Evolutionary conservation across 1,140 invertebrate species (phyloP), one percentile per base, ranked within the genome.

Genomic region (Akabosia matsudoensis): DNA sequence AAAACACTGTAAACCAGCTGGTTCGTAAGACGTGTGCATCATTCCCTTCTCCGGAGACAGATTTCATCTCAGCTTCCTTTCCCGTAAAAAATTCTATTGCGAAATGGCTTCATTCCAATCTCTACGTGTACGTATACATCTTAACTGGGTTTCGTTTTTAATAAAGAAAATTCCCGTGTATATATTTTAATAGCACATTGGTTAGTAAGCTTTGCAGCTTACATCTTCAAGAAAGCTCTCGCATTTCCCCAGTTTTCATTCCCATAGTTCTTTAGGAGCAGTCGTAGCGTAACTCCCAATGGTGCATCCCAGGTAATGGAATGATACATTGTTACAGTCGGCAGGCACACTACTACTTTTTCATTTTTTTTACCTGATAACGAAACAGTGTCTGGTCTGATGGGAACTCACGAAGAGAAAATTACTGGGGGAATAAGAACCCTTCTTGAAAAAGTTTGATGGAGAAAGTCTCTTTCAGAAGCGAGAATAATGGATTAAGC

Each of bases 371-470:
- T 45, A 45, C 18, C 18, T 45, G 37, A 45, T 10, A 45, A 45
- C 18, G 18, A 10, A 45, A 45, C 7, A 10, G 7, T 18, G 37
- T 45, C 7, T 45, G 10, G 30, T 22, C 61, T 30, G 28, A 2
- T 67, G 28, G 61, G 61, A 67, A 3, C 61, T 67, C 61, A 67
- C 31, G 28, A 10, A 67, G 61, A 28, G 30, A 67, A 67, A 24
- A 67, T 67, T 67, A 67, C 28, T 24, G 61, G n/a, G 61, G n/a
- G 37, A 67, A 67, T 30, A 30, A 22, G 61, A 67, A 67, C 22
- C 61, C 22, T 67, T 67, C 4, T 30, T 4, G 61, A 67, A 67
- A 67, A 2, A 67, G 31, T 30, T 67, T 24, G 22, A 30, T 67
- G 61, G 61, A 67, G 28, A 30, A 30, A 61, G 7, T 67, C 10